Percentiles rank a stretch among this genome's conserved stretches.
phyloP scores from a whole-genome alignment of 2,797 vertebrate species.

The Epinephelus coioides region DNA sequence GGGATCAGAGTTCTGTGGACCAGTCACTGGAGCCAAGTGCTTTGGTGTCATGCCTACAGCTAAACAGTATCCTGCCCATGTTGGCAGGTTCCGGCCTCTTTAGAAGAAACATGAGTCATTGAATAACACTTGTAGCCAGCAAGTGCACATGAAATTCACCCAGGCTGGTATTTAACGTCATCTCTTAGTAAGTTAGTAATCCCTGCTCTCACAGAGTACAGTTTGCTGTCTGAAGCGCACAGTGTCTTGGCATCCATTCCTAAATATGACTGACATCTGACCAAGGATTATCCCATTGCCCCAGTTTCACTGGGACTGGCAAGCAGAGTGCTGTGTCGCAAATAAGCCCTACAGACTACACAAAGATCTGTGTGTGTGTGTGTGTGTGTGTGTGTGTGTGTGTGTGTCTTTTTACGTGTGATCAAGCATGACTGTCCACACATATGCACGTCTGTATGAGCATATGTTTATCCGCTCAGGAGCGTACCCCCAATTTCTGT shows the following conservation, averaged over 20 bases:
- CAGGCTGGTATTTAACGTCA: constrained; percentile 47
- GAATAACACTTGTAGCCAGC: constrained; percentile 44
- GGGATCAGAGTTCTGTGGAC: not conserved
- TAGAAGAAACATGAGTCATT: constrained; percentile 16
- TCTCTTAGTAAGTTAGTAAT: constrained; percentile 60
- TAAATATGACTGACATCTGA: constrained; percentile 74
- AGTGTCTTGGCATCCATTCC: constrained; percentile 56
- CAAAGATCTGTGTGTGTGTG: constrained; percentile 26
- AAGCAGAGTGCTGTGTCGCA: constrained; percentile 27
- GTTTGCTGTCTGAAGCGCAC: constrained; percentile 50
- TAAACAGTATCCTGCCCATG: not conserved
- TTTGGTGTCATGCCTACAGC: not conserved
- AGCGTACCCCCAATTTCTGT: not conserved
- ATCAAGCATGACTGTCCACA: constrained; percentile 11
- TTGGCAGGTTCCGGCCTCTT: constrained; percentile 14
- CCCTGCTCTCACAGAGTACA: constrained; percentile 35
- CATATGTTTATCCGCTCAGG: too few relatives aligned
- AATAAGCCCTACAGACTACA: constrained; percentile 46
- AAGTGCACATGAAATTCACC: constrained; percentile 39
- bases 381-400: not conserved
- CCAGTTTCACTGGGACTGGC: constrained; percentile 64
- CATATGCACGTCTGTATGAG: constrained; percentile 18
- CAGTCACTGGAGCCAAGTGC: not conserved
- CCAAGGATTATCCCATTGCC: constrained; percentile 72
- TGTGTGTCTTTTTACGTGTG: not conserved